A percentile compares a stretch with the other conserved stretches of the same genome.
Conservation (phyloP, 2,888 invertebrate genomes). For the Erebia aethiops region DNA sequence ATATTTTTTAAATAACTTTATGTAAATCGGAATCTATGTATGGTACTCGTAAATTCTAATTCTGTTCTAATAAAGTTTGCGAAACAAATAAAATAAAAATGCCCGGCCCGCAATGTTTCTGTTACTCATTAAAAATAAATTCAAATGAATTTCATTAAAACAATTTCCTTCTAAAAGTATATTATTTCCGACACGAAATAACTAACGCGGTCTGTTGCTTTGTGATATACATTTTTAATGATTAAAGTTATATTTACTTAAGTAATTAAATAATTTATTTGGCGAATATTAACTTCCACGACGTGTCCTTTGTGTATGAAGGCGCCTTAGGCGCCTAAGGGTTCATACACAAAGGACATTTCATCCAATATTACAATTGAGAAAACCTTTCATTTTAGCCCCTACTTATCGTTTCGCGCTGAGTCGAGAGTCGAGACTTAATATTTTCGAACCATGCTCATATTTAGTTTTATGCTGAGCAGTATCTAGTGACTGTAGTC, state of each 20-base stretch:
- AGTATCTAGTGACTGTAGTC: neutral
- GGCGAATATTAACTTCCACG: no score
- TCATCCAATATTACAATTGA: no score
- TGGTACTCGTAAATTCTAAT: neutral
- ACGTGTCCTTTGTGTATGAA: no score
- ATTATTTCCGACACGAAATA: no score
- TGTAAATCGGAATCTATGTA: neutral
- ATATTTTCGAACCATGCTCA: conserved; percentile 1
- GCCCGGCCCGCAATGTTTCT: neutral
- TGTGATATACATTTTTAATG: no score
- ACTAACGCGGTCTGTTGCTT: no score
- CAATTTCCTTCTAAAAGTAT: neutral
- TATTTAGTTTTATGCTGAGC: neutral
- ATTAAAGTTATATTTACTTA: no score
- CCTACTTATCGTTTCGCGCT: neutral
- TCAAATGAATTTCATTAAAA: no score
- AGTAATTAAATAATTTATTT: no score
- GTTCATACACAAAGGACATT: no score
- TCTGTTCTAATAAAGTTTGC: neutral
- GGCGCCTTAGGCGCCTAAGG: no score
- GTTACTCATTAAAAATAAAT: neutral
- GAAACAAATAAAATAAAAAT: neutral
- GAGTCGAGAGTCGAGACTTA: neutral
- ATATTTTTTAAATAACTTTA: conserved; percentile 5
- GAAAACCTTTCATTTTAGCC: neutral